Conservation (phyloP, 1,140 invertebrate species). For the Drosophila novamexicana region DNA sequence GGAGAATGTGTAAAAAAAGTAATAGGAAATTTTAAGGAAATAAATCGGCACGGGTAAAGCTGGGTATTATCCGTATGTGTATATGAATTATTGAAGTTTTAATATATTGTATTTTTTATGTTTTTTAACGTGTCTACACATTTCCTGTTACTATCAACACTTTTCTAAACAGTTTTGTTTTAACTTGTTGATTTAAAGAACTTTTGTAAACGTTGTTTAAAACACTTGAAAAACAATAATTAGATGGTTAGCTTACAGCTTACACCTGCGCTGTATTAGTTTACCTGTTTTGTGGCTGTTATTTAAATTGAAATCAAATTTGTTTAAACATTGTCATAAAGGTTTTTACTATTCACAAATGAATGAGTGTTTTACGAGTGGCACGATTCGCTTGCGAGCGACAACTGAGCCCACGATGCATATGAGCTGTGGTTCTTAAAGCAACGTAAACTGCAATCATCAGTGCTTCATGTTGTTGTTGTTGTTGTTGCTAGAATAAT, state of each 20-base stretch:
- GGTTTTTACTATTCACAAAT: background rate
- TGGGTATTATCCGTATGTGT: too few species aligned
- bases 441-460: background rate
- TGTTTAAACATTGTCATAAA: too few species aligned
- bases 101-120: too few species aligned
- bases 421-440: conserved; percentile 21
- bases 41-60: too few species aligned
- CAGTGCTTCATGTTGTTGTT: background rate
- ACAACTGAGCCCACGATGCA: conserved; percentile 13
- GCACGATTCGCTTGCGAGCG: conserved; percentile 8
- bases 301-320: background rate
- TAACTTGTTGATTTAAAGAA: background rate
- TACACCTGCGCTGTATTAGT: background rate
- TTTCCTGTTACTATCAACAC: too few species aligned
- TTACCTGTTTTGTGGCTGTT: background rate
- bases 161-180: background rate
- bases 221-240: background rate
- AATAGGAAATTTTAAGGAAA: too few species aligned
- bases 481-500: background rate
- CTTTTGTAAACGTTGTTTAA: background rate
- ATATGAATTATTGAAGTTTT: too few species aligned
- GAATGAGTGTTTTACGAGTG: conserved; percentile 1
- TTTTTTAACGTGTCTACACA: too few species aligned
- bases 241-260: background rate
- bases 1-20: too few species aligned